Percentiles rank a stretch among this genome's conserved stretches.
Conservation (phyloP, 2,888 invertebrate genomes). For the Phragmatobia fuliginosa region DNA sequence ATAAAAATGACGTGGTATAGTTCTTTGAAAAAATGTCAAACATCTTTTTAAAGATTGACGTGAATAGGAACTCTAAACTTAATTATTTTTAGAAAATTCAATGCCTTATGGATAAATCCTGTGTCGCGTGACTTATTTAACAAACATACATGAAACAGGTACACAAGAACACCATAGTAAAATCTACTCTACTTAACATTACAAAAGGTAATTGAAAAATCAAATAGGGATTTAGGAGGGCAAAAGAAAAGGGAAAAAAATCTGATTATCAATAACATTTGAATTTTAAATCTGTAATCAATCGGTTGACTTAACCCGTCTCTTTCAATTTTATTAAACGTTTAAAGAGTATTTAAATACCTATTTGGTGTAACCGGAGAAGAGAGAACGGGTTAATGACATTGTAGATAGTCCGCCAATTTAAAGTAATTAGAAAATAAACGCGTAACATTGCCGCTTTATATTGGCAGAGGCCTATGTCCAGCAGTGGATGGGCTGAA, state of each 20-base stretch:
- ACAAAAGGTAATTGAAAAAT: neutral
- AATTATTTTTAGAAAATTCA: too few species aligned
- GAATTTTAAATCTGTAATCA: slow-evolving; percentile 56
- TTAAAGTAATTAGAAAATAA: neutral
- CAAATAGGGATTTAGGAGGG: neutral
- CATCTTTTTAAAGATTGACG: too few species aligned
- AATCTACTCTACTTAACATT: neutral
- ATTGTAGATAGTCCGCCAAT: slow-evolving; percentile 1
- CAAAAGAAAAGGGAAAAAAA: neutral
- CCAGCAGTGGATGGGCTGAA: too few species aligned
- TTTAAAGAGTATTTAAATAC: slow-evolving; percentile 33
- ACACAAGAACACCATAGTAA: too few species aligned
- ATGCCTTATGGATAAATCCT: too few species aligned
- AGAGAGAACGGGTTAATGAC: slow-evolving; percentile 27
- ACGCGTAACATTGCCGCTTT: neutral
- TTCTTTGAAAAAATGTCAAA: too few species aligned
- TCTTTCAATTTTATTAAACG: slow-evolving; percentile 33
- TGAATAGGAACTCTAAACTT: too few species aligned
- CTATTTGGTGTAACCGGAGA: slow-evolving; percentile 32
- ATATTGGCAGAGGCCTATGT: too few species aligned
- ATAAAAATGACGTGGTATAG: too few species aligned
- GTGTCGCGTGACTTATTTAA: too few species aligned
- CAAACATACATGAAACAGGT: too few species aligned
- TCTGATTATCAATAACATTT: slow-evolving; percentile 45
- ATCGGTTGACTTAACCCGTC: slow-evolving; percentile 35